Percentiles rank a stretch among this genome's conserved stretches.
Evolutionary conservation across 1,140 invertebrate genomes (phyloP).

Genomic region (Aphaenogaster floridana): DNA sequence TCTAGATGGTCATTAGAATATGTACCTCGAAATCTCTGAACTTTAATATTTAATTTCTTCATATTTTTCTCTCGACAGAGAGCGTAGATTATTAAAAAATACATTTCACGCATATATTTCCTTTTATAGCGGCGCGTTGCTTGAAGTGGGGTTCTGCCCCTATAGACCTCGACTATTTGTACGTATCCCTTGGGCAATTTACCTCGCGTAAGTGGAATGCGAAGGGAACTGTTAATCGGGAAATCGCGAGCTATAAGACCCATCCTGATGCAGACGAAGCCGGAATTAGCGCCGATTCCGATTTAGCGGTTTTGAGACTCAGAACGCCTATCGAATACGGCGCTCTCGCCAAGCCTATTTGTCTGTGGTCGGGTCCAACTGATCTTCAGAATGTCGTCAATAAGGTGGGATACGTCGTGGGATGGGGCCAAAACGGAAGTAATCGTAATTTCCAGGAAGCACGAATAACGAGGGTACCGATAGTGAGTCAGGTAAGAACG

Average conservation of each 20-base stretch:
- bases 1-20: too few species aligned
- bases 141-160: too few species aligned
- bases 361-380: conserved; percentile 87
- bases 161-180: too few species aligned
- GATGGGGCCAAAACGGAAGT: conserved; percentile 86
- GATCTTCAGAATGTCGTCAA: conserved; percentile 86
- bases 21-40: too few species aligned
- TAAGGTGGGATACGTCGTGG: conserved; percentile 85
- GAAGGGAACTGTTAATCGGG: conserved; percentile 83
- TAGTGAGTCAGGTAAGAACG: conserved; percentile 82
- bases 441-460: conserved; percentile 78
- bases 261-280: conserved; percentile 86
- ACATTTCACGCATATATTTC: neutral
- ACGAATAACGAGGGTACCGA: conserved; percentile 77
- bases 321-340: conserved; percentile 85
- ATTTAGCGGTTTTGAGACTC: conserved; percentile 88
- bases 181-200: conserved; percentile 80
- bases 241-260: conserved; percentile 87
- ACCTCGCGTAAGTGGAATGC: conserved; percentile 82
- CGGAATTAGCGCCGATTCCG: conserved; percentile 84
- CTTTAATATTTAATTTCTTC: too few species aligned
- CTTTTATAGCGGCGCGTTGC: conserved; percentile 81
- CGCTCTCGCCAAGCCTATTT: conserved; percentile 87
- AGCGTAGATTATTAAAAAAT: neutral
- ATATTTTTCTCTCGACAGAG: too few species aligned